phyloP scores from a whole-genome alignment of 2,888 invertebrate genomes.

The Oligia latruncula region DNA sequence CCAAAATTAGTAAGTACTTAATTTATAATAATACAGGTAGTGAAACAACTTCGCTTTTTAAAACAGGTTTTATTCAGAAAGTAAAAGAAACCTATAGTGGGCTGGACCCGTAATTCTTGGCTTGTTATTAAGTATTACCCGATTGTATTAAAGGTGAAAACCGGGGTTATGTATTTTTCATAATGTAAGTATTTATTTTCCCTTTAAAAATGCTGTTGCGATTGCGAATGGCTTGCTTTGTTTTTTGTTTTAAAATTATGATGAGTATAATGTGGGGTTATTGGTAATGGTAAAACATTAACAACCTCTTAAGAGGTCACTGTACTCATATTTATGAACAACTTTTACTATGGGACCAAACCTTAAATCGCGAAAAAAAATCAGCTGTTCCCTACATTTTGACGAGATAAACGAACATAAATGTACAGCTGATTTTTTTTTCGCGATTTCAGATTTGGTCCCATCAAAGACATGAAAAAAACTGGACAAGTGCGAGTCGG shows the following conservation, averaged over 20 bases:
- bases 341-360: too few species aligned
- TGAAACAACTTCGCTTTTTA: conserved; percentile 41
- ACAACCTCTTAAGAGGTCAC: too few species aligned
- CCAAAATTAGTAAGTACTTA: conserved; percentile 14
- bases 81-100: conserved; percentile 40
- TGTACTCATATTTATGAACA: too few species aligned
- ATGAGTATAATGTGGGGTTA: too few species aligned
- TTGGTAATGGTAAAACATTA: too few species aligned
- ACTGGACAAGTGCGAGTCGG: too few species aligned
- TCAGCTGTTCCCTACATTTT: too few species aligned
- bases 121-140: conserved; percentile 13
- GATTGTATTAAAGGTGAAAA: conserved; percentile 16
- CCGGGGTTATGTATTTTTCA: conserved; percentile 28
- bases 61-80: conserved; percentile 51
- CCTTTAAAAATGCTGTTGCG: background rate
- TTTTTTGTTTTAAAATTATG: background rate
- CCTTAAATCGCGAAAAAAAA: too few species aligned
- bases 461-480: too few species aligned
- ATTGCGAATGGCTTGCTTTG: background rate
- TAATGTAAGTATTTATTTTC: conserved; percentile 11
- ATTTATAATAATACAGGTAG: background rate
- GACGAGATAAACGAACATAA: too few species aligned
- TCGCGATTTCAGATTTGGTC: too few species aligned
- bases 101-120: background rate
- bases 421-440: too few species aligned